Percentiles rank a stretch among this genome's conserved stretches.
phyloP scores from a whole-genome alignment of 2,888 invertebrate species.

The Dusona sp. region DNA sequence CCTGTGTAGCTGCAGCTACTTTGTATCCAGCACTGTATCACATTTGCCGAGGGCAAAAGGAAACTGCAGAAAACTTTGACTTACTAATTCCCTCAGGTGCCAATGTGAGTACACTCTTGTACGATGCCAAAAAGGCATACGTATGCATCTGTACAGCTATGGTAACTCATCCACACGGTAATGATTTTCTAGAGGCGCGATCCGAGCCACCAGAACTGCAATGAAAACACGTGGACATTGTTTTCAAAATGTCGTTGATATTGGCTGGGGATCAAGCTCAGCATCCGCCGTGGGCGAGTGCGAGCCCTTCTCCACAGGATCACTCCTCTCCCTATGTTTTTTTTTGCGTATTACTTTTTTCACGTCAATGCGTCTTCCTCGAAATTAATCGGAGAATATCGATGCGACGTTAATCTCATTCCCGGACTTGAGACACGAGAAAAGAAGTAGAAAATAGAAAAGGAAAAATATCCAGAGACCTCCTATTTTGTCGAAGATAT shows the following conservation, averaged over 20 bases:
- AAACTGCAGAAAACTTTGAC: not conserved
- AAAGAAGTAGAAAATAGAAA: not conserved
- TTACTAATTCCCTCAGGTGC: not conserved
- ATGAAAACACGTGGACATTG: not conserved
- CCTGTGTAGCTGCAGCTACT: too few species aligned
- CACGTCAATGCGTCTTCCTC: not conserved
- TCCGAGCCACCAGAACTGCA: not conserved
- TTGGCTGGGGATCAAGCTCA: not conserved
- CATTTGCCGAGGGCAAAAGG: too few species aligned
- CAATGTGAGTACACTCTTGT: not conserved
- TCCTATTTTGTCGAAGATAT: not conserved
- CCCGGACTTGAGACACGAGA: slow-evolving; percentile 51
- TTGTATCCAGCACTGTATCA: too few species aligned
- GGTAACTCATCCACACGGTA: too few species aligned
- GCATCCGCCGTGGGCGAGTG: not conserved
- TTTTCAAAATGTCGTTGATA: not conserved
- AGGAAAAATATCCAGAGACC: not conserved
- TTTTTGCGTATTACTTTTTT: not conserved
- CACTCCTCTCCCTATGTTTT: not conserved
- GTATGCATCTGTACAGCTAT: not conserved
- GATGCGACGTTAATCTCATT: slow-evolving; percentile 78
- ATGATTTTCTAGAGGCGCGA: too few species aligned
- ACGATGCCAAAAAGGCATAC: not conserved
- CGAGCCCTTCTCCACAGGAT: not conserved
- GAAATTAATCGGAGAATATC: slow-evolving; percentile 71